Base-by-base conservation (phyloP, 1,140 invertebrate species). In the Belonocnema kinseyi region DNA sequence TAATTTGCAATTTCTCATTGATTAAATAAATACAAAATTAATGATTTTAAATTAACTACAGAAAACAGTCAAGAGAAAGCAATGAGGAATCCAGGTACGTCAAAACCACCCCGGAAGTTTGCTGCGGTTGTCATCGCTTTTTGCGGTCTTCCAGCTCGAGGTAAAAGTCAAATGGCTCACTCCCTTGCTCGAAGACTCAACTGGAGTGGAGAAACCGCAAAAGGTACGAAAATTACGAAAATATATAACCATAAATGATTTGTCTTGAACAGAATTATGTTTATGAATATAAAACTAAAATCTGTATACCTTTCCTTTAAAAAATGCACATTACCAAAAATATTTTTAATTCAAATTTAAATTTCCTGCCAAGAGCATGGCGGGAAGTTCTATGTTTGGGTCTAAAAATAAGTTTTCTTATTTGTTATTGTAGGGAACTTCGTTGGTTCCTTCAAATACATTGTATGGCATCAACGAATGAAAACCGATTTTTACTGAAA, bases 151-250 rank as follows among this genome's bases (percentile, higher is more conserved):
- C 98, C 98, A 11, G 98, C 97, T 4, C 92, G 96, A 33, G 97
- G 96, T 70, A 99, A 99, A 92, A 98, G 97, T 33, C 96, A 97
- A 87, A 94, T 98, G 76, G 96, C 97, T 1, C 96, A 97, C 83
- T 96, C 97, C 82, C 93, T 98, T n/a, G 93, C 95, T 58, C 92
- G 97, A 61, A 97, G 98, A 84, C 93, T 98, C 33, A 97, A 97
- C 87, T 98, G 97, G 96, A 97, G 96, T 85, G 96, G 97, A 16
- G 95, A 97, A 80, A 94, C 94, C 80, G 96, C 96, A 40, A 97
- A 96, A 95, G 96, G 96, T 97, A 92, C 77, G 80, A 77, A 54
- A 74, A 76, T 51, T 33, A 46, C 40, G n/a, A n/a, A n/a, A n/a
- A n/a, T n/a, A n/a, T n/a, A n/a, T 8, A 56, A 54, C 53, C 8